Evolutionary conservation across 2,797 vertebrate species (phyloP).

Genomic region (Microcaecilia unicolor): DNA sequence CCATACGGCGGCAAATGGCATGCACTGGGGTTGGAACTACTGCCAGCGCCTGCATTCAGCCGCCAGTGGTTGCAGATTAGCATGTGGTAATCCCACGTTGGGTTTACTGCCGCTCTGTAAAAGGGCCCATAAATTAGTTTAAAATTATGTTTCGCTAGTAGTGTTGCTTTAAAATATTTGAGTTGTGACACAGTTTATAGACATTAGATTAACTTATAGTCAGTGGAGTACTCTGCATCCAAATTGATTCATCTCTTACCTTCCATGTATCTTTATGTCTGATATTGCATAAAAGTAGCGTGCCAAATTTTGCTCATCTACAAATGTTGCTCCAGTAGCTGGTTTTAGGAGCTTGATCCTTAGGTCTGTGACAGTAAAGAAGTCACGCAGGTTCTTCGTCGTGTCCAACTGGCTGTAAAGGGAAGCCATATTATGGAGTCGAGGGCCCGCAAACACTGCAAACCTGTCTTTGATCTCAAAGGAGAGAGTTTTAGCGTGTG

Average conservation of each 20-base stretch:
- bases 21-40: no score
- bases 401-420: slow-evolving; percentile 96
- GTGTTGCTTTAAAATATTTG: no score
- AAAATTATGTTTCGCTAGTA: no score
- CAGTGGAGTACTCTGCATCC: no score
- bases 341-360: slow-evolving; percentile 85
- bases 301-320: slow-evolving; percentile 85
- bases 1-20: no score
- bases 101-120: no score
- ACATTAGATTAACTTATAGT: no score
- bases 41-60: no score
- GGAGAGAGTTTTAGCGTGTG: slow-evolving; percentile 91
- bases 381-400: slow-evolving; percentile 94
- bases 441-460: slow-evolving; percentile 89
- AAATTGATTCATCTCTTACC: slow-evolving; percentile 82
- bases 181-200: no score
- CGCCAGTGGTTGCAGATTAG: no score
- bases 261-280: slow-evolving; percentile 93
- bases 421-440: slow-evolving; percentile 94
- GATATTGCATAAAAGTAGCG: slow-evolving; percentile 98
- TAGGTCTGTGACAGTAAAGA: slow-evolving; percentile 96
- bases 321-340: slow-evolving; percentile 87
- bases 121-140: no score
- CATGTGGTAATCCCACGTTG: no score
- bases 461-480: slow-evolving; percentile 98